Evolutionary conservation across 2,113 vertebrate genomes (phyloP), one percentile per base, ranked within the genome.

Genomic region (Lophochroa leadbeateri): DNA sequence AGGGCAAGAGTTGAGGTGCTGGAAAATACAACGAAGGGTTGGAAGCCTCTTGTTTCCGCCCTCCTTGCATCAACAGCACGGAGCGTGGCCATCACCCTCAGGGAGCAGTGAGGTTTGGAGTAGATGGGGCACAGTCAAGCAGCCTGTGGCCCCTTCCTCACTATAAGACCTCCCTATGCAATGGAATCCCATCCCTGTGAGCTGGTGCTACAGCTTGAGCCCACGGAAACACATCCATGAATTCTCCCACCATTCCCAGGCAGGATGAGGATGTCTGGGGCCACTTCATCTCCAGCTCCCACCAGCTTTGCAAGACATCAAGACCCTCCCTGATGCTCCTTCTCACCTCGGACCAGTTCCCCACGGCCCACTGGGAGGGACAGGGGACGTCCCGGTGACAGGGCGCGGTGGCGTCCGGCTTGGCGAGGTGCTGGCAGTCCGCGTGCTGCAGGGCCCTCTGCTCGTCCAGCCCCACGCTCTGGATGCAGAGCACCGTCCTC

Each of bases 261-360:
- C 37, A 37, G 37, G 37, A 9, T 37, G 37, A 37, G 37, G 37
- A 37, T 37, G 37, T 37, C 37, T 37, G 37, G 37, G 37, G 37
- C 37, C 37, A 37, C 37, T 37, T 37, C 37, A 37, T 37, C 37
- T 10, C 37, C 37, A 37, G 37, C 37, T 37, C 37, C 37, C 37
- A 37, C 37, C 46, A 19, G 16, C 9, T 27, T 0, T 46, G 20
- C 1, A 5, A 41, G 46, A 12, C 37, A 4, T 57, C 0, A 4
- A 7, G 11, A 35, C 11, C 8, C 3, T 18, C 20, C 63, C 55
- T 1, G 0, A 2, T 0, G 0, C 49, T 24, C 15, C 7, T 35
- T 8, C 97, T 98, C 75, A 99, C 99, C 98, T 99, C 97, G 0
- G 99, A 98, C 99, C 99, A 99, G 97, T 97, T 98, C 39, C 99